Percentiles rank a stretch among this genome's conserved stretches.
These are phyloP conservation scores for Abramis brama DNA, from an alignment of 2,113 vertebrate species.

Conservation along the genomic window DNA sequence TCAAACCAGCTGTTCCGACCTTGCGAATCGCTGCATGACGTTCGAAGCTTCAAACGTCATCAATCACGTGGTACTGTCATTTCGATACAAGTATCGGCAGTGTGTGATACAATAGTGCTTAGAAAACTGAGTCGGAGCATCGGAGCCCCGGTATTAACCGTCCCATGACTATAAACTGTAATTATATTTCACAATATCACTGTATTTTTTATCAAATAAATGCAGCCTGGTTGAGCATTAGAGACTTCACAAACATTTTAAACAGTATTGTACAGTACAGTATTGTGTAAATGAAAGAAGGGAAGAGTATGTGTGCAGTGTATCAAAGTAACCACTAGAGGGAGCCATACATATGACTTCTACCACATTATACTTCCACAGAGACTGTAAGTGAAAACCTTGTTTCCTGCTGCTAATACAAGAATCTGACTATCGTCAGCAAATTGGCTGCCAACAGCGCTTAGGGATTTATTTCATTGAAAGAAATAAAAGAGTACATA, in stretches of 20 bases:
- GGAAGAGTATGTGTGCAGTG: neutral
- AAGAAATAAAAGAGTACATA: constrained; percentile 23
- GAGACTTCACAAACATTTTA: neutral
- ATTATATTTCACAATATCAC: neutral
- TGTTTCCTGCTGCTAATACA: neutral
- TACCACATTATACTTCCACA: neutral
- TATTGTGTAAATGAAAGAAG: neutral
- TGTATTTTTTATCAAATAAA: neutral
- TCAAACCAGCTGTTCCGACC: no score
- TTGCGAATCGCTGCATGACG: no score
- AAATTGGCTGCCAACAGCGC: constrained; percentile 21
- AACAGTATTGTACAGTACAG: neutral
- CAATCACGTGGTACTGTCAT: no score
- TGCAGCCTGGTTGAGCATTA: neutral
- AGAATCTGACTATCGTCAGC: neutral
- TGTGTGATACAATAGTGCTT: no score
- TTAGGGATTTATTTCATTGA: constrained; percentile 37
- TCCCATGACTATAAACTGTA: neutral
- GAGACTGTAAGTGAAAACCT: neutral
- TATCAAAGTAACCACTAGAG: constrained; percentile 23
- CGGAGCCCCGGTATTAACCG: no score
- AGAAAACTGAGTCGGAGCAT: no score
- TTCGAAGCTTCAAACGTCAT: no score
- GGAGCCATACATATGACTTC: neutral
- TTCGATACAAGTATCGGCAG: no score